Percentiles rank a stretch among this genome's conserved stretches.
Conservation (phyloP, 2,113 vertebrate genomes). For the Cinclus mexicanus region DNA sequence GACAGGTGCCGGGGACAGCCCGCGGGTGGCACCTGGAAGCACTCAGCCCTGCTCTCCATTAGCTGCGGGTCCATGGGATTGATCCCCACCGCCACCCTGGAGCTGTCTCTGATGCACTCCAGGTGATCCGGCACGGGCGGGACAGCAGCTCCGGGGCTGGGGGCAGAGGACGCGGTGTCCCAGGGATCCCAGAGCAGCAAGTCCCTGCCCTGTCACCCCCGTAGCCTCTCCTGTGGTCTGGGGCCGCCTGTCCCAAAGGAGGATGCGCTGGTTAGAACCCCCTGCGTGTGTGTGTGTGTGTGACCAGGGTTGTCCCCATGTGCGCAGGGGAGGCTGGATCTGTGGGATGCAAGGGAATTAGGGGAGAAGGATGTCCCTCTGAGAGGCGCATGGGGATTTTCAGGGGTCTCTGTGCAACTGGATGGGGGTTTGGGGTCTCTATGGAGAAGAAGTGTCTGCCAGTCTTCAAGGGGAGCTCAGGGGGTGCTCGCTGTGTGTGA, state of each 20-base stretch:
- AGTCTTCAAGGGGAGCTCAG: background rate
- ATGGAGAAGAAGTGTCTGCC: background rate
- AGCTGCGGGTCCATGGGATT: rapidly evolving
- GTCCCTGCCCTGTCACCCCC: background rate
- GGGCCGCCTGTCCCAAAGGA: background rate
- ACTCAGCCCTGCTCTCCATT: rapidly evolving
- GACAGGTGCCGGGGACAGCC: background rate
- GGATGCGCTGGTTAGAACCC: too few species aligned
- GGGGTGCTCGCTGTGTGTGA: background rate
- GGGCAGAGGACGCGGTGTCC: background rate
- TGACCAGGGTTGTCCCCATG: background rate
- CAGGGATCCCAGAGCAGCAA: background rate
- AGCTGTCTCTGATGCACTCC: background rate
- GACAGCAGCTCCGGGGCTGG: too few species aligned
- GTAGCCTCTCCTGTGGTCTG: background rate
- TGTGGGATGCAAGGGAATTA: background rate
- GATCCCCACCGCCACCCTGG: too few species aligned
- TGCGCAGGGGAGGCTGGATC: background rate
- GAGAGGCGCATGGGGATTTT: background rate
- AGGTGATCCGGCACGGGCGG: background rate
- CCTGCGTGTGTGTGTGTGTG: background rate
- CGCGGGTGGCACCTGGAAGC: rapidly evolving
- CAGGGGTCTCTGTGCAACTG: too few species aligned
- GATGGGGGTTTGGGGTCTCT: background rate
- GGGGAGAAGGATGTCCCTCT: background rate